Evolutionary conservation across 1,140 invertebrate genomes (phyloP), one percentile per base, ranked within the genome.

Genomic region (Agrilus planipennis): DNA sequence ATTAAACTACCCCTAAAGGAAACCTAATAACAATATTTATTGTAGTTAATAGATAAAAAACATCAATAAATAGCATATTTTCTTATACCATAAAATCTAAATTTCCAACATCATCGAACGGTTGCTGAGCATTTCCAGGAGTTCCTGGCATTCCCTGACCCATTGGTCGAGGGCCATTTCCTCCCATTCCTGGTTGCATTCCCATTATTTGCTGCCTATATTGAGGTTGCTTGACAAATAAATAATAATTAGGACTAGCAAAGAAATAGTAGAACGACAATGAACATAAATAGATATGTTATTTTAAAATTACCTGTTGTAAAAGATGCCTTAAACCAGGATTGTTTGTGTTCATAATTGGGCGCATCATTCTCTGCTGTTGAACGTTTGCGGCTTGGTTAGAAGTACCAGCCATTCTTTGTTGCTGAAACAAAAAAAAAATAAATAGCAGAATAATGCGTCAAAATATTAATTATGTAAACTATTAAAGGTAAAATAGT

Each of bases 291-390:
- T n/a, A n/a, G n/a, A 30, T n/a, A 6, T 14, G 18, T 35, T 25
- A 28, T 28, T 18, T 29, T n/a, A 17, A 28, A 19, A 6, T 50
- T 63, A 79, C 77, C 58, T 79, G 77, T 59, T 81, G 77, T 2
- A 81, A 63, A 15, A 81, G 61, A 61, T 79, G 75, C 17, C 78
- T 60, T 17, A 81, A 57, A n/a, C 77, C 77, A n/a, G 76, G 70
- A 62, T 75, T 78, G 46, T 73, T 77, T 0, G 67, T 45, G 52
- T 76, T 71, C 14, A 71, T 68, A 14, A 77, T 76, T 31, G 76
- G 64, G 61, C 79, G 75, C 61, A 81, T 71, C 51, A 76, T 63
- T 40, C 75, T 73, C 17, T 62, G 60, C 23, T 55, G 57, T 19
- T 51, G 54, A 18, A 42, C 41, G 18, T 31, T 41, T 42, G 49